These are phyloP conservation scores for Onychorhynchus coronatus DNA, from an alignment of 2,113 vertebrate genomes.

Conservation along the genomic window DNA sequence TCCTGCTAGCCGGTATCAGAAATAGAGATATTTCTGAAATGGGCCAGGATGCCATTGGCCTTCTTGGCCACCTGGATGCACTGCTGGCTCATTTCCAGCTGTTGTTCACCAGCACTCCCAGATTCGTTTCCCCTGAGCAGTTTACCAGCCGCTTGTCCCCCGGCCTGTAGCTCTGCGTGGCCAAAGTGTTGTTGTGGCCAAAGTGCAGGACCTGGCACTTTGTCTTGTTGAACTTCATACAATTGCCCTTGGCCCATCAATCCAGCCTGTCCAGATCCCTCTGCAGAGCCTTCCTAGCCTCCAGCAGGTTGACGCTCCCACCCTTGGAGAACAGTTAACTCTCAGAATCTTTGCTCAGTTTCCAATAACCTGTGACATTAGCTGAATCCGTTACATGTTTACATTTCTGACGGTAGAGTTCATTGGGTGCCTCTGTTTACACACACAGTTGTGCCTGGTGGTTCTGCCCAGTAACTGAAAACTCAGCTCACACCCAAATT, in stretches of 20 bases:
- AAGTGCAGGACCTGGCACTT: neutral
- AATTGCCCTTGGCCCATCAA: neutral
- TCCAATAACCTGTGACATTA: neutral
- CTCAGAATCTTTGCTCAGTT: neutral
- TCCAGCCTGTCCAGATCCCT: neutral
- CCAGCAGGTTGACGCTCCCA: neutral
- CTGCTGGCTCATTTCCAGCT: neutral
- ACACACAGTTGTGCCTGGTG: accelerated
- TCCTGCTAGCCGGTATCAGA: neutral
- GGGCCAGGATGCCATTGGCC: neutral
- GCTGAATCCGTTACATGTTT: neutral
- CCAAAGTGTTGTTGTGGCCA: neutral
- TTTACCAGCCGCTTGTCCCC: neutral
- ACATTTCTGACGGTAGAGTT: neutral
- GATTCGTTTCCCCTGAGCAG: neutral
- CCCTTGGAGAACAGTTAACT: neutral
- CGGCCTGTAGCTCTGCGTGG: neutral
- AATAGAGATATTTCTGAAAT: neutral
- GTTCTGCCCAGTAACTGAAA: neutral
- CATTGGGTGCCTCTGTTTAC: neutral
- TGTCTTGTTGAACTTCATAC: neutral
- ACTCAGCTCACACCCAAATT: neutral
- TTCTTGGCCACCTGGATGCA: neutral
- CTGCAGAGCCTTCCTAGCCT: neutral
- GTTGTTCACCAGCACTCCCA: neutral